A percentile compares a stretch with the other conserved stretches of the same genome.
phyloP scores from a whole-genome alignment of 2,888 invertebrate species.

The Cenopis cana region DNA sequence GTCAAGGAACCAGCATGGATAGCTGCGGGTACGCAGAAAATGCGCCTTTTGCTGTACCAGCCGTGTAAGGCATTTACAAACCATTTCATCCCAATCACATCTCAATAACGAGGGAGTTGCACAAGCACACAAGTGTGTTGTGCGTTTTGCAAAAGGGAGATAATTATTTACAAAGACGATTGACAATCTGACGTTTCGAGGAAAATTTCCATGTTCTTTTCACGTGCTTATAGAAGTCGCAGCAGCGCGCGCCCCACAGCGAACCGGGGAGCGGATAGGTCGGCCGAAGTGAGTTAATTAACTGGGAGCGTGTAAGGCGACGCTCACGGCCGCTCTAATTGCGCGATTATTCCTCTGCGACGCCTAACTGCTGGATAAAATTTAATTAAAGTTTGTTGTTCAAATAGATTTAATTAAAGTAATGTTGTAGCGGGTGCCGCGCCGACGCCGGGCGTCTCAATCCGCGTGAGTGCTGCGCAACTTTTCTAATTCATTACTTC shows the following conservation, averaged over 20 bases:
- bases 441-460: conserved; percentile 77
- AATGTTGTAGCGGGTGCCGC: conserved; percentile 82
- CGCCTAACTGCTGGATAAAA: conserved; percentile 86
- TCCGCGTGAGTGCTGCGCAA: conserved; percentile 85
- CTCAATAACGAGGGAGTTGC: neutral
- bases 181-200: neutral
- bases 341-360: conserved; percentile 85
- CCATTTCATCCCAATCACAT: neutral
- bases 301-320: conserved; percentile 84
- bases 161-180: neutral
- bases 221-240: neutral
- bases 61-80: neutral
- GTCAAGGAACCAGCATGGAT: neutral
- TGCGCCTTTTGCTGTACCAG: neutral
- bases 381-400: conserved; percentile 87
- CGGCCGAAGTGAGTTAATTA: conserved; percentile 84
- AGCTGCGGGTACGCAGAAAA: neutral
- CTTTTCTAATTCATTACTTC: conserved; percentile 86
- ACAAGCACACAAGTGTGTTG: neutral
- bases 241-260: conserved; percentile 58
- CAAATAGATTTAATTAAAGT: conserved; percentile 87
- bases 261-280: conserved; percentile 65
- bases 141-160: neutral
- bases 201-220: neutral
- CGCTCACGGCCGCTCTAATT: conserved; percentile 85